Base-by-base conservation (phyloP, 2,888 invertebrate genomes). In the Drosophila kambysellisi region DNA sequence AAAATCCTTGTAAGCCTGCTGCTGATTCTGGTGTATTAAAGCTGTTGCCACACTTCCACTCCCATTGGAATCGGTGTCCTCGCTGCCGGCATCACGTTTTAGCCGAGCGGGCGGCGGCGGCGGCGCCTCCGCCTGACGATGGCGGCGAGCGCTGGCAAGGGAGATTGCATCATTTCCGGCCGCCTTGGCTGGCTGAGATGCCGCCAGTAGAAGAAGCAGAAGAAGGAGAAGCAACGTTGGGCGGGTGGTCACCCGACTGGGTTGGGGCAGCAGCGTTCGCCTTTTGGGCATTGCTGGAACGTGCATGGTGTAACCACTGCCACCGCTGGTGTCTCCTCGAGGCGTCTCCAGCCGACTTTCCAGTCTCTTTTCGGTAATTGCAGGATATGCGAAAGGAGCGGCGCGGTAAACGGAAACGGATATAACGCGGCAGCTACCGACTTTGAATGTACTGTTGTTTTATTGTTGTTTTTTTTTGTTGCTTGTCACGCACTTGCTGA, bases 141-240 rank as follows among this genome's bases (percentile, higher is more conserved):
- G 65, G 4, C 59, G 64, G 25, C 53, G 69, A 25, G 35, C 62
- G 50, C 39, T 61, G 35, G 41, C 66, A 54, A 53, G 67, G 86
- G 88, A 86, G 74, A 83, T 80, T 59, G 66, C 88, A 70, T 88
- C 70, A 88, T 85, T 82, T 88, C 86, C 83, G 86, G 51, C 35
- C 32, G 62, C 71, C 37, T 41, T 54, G 39, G 52, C 57, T 51
- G 58, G n/a, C 46, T 66, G 64, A 33, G 54, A 46, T 20, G 32
- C 61, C 54, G 46, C 60, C 46, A 43, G n/a, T 32, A 66, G 25
- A n/a, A 17, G 37, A 39, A 70, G 68, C 53, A 69, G 59, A 48
- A 57, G 30, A 30, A 51, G 15, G 15, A 33, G 50, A 25, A 35
- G 43, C 51, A 52, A 43, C 58, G 51, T 48, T 29, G 46, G 43